Percentiles rank a stretch among this genome's conserved stretches.
Conservation (phyloP, 2,113 vertebrate genomes). For the Apteryx owenii region DNA sequence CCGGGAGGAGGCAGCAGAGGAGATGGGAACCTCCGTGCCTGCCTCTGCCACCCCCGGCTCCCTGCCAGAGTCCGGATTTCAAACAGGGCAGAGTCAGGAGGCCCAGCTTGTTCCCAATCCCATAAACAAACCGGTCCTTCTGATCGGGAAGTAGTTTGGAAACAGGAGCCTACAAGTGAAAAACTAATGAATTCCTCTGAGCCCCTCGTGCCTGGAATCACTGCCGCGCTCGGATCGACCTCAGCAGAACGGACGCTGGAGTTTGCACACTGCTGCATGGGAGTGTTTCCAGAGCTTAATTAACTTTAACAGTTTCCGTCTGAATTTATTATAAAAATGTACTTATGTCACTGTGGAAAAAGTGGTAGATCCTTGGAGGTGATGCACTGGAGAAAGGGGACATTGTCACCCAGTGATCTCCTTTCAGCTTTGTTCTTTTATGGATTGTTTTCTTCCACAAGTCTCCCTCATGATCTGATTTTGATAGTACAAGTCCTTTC, state of each 20-base stretch:
- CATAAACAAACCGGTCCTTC: rapidly evolving
- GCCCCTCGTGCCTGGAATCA: too few species aligned
- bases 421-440: too few species aligned
- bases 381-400: background rate
- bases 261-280: background rate
- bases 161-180: rapidly evolving
- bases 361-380: rapidly evolving
- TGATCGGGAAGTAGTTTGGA: background rate
- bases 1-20: background rate
- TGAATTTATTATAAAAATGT: background rate
- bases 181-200: background rate
- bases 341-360: background rate
- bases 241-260: background rate
- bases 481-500: background rate
- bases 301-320: background rate
- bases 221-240: background rate
- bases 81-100: background rate
- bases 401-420: background rate
- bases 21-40: background rate
- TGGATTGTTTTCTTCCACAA: too few species aligned
- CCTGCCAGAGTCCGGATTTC: background rate
- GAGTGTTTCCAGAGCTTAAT: too few species aligned
- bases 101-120: background rate
- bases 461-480: background rate
- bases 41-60: rapidly evolving